Base-by-base conservation (phyloP, 2,888 invertebrate genomes). In the Megaustenia siamemsis region DNA sequence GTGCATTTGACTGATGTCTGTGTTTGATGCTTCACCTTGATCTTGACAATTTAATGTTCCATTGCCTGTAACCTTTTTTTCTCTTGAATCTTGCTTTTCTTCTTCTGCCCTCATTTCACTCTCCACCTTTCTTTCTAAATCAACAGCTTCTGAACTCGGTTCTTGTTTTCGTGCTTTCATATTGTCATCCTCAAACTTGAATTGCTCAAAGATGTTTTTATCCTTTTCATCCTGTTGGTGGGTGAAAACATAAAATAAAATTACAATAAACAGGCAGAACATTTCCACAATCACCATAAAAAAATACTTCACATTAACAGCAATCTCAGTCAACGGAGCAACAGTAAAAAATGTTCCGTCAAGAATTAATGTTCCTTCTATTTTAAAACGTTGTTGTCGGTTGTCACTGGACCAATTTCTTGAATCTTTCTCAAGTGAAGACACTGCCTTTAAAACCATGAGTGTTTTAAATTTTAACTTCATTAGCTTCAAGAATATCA, bases 171-270 rank as follows among this genome's bases (percentile, higher is more conserved):
- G 49, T 21, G 40, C 24, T 18, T 21, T 53, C n/a, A 21, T 40
- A 40, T 6, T 60, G 40, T 3, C 24, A 1, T 38, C 77, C 40
- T 24, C 43, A 77, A 77, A 60, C n/a, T 43, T 60, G 43, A 60
- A 24, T 40, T 24, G 21, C 24, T 77, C 63, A 60, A 77, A 56
- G 40, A 77, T 60, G 40, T 77, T 63, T 40, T 40, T 77, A n/a
- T 76, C 77, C 40, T 77, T 60, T 21, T 77, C 77, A 12, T 60
- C 40, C 63, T 77, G 56, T 15, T 24, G 12, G 24, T 75, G 71
- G 43, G 43, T 38, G 10, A 21, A 68, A 1, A 35, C 1, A 68
- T 15, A 35, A 68, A 15, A 68, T n/a, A n/a, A n/a, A n/a, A n/a
- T n/a, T n/a, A n/a, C n/a, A n/a, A n/a, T n/a, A n/a, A n/a, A n/a